Evolutionary conservation across 2,113 vertebrate species (phyloP).

Genomic region (Nyctereutes procyonoides): DNA sequence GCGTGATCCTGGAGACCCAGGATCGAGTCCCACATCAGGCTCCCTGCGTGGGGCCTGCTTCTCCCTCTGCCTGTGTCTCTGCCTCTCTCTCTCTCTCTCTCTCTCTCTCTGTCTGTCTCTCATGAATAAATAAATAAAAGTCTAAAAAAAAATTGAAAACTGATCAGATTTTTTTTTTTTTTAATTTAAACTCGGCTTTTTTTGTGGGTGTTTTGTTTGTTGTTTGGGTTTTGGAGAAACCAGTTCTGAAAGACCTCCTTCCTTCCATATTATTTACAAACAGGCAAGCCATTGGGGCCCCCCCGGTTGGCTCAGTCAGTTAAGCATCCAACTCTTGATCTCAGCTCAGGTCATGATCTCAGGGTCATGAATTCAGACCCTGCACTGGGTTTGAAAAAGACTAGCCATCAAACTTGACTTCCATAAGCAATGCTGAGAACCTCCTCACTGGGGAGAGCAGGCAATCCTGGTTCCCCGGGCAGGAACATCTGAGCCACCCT

Average conservation of each 20-base stretch:
- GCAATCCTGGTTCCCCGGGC: rapidly evolving
- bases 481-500: neutral
- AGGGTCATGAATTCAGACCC: neutral
- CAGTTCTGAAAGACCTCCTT: neutral
- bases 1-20: no score
- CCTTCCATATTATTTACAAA: neutral
- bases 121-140: no score
- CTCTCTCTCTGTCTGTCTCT: no score
- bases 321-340: neutral
- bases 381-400: neutral
- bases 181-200: neutral
- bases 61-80: no score
- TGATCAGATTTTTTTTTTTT: neutral
- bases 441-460: neutral
- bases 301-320: neutral
- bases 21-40: no score
- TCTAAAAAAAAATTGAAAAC: neutral
- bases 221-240: neutral
- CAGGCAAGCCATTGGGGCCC: neutral
- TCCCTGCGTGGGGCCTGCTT: no score
- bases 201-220: neutral
- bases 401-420: neutral
- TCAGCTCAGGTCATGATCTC: neutral
- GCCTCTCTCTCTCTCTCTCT: no score
- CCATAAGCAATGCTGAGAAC: neutral